These are phyloP conservation scores for Abrostola tripartita DNA, from an alignment of 2,888 invertebrate species.

Conservation along the genomic window DNA sequence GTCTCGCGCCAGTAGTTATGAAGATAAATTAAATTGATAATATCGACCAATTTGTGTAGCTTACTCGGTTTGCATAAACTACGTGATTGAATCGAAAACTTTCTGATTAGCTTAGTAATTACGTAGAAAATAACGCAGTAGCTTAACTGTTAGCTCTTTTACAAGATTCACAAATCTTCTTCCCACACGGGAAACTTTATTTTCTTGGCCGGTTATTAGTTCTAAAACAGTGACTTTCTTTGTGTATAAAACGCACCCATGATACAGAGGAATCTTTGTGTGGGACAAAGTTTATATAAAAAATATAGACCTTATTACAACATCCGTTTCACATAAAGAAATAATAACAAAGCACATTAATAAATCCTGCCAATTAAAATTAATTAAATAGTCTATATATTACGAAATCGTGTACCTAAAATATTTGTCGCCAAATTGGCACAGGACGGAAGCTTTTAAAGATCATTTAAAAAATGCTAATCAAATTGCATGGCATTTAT, in stretches of 20 bases:
- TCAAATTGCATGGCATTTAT: constrained; percentile 24
- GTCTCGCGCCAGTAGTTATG: constrained; percentile 8
- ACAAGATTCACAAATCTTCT: no score
- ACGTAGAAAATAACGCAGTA: no score
- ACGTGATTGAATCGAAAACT: constrained; percentile 3
- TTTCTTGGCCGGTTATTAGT: no score
- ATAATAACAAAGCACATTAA: constrained; percentile 9
- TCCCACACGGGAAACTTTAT: no score
- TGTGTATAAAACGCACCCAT: no score
- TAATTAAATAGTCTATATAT: constrained; percentile 29
- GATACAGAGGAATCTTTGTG: no score
- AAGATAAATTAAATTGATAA: constrained; percentile 36
- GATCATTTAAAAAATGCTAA: constrained; percentile 28
- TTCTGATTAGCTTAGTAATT: not conserved
- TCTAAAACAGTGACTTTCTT: no score
- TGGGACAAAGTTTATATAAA: no score
- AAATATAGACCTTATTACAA: no score
- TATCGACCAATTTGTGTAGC: constrained; percentile 19
- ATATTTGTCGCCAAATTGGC: constrained; percentile 20
- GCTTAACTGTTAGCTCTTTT: no score
- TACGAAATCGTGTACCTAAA: not conserved
- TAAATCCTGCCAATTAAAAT: constrained; percentile 30
- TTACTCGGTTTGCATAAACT: constrained; percentile 1
- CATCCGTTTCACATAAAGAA: constrained; percentile 4
- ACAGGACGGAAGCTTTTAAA: constrained; percentile 29